Evolutionary conservation across 2,797 vertebrate species (phyloP).

Genomic region (Xiphophorus birchmanni): DNA sequence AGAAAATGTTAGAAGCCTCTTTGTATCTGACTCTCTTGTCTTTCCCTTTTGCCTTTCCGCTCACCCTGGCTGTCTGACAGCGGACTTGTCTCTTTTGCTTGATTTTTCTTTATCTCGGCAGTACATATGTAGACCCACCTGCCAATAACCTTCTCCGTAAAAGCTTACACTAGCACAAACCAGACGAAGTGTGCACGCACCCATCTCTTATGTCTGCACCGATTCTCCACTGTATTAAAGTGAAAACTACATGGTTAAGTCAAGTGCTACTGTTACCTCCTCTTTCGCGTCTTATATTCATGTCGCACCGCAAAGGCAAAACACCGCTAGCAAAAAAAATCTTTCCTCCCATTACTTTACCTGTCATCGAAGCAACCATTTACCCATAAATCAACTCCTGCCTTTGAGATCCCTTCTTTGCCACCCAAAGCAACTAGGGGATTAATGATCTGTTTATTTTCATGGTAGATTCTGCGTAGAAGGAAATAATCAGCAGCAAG

Average conservation of each 20-base stretch:
- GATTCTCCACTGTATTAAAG: conserved; percentile 19
- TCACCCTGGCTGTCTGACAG: conserved; percentile 17
- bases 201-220: conserved; percentile 20
- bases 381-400: conserved; percentile 48
- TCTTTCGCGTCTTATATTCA: conserved; percentile 1
- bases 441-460: conserved; percentile 41
- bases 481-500: conserved; percentile 27
- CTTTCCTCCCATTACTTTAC: conserved; percentile 31
- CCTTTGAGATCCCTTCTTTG: conserved; percentile 39
- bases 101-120: conserved; percentile 8
- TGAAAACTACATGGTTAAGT: conserved; percentile 29
- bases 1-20: conserved; percentile 47
- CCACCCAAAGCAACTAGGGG: conserved; percentile 15
- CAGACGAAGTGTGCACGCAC: conserved; percentile 4
- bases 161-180: conserved; percentile 27
- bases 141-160: conserved; percentile 18
- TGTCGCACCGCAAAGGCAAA: conserved; percentile 27
- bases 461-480: conserved; percentile 12
- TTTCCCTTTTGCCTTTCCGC: conserved; percentile 22
- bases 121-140: conserved; percentile 24
- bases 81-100: conserved; percentile 27
- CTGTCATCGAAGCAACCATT: conserved; percentile 48
- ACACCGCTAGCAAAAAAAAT: conserved; percentile 33
- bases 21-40: conserved; percentile 36
- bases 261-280: conserved; percentile 13